phyloP scores from a whole-genome alignment of 2,888 invertebrate genomes.

The Mechanitis mazaeus region DNA sequence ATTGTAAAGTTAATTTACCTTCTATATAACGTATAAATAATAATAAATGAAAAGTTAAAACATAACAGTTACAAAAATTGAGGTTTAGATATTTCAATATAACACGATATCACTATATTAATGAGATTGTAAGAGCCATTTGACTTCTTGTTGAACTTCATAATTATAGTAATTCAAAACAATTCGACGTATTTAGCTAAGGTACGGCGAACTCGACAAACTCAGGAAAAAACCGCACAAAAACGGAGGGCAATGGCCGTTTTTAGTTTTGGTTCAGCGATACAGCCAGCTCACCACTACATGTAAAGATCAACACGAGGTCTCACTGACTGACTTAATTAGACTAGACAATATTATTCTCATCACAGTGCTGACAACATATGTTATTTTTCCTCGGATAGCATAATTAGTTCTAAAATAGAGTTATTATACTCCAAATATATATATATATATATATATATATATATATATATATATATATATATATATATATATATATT shows the following conservation, averaged over 20 bases:
- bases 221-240: slow-evolving; percentile 52
- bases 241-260: slow-evolving; percentile 67
- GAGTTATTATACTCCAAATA: neutral
- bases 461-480: too few species aligned
- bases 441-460: too few species aligned
- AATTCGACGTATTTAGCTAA: slow-evolving; percentile 5
- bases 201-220: slow-evolving; percentile 34
- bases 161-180: neutral
- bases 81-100: too few species aligned
- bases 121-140: neutral
- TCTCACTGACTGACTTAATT: slow-evolving; percentile 18
- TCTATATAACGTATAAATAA: too few species aligned
- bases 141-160: neutral
- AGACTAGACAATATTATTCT: slow-evolving; percentile 18
- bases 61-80: too few species aligned
- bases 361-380: slow-evolving; percentile 13
- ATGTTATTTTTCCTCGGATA: slow-evolving; percentile 22
- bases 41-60: too few species aligned
- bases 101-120: neutral
- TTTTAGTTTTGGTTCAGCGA: slow-evolving; percentile 62
- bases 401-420: neutral
- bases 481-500: too few species aligned
- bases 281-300: slow-evolving; percentile 44
- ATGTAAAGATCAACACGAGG: slow-evolving; percentile 29
- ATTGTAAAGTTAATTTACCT: too few species aligned